phyloP scores from a whole-genome alignment of 2,888 invertebrate genomes.

The Macropis europaea region DNA sequence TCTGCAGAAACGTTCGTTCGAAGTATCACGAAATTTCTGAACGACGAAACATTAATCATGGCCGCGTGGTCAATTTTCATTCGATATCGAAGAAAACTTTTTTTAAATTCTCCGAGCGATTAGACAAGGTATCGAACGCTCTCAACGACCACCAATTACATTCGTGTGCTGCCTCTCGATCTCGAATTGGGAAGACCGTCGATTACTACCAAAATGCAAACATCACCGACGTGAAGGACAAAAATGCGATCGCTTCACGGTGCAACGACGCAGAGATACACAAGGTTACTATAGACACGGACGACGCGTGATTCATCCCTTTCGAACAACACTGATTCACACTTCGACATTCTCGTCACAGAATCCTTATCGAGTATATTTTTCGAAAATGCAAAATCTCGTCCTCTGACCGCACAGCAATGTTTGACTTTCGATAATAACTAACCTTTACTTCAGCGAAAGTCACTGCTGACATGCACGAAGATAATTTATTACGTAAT shows the following conservation, averaged over 20 bases:
- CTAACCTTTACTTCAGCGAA: neutral
- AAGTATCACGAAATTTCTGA: neutral
- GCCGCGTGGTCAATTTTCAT: neutral
- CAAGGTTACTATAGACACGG: neutral
- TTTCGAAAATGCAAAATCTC: no score
- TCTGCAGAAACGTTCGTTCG: no score
- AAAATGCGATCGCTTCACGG: neutral
- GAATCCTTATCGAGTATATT: neutral
- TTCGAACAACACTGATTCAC: neutral
- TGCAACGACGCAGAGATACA: neutral
- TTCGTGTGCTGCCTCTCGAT: neutral
- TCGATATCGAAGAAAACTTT: neutral
- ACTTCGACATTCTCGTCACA: neutral
- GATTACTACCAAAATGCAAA: conserved; percentile 2
- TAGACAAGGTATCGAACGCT: conserved; percentile 54
- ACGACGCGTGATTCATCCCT: neutral
- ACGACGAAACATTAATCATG: no score
- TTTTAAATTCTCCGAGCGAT: conserved; percentile 36
- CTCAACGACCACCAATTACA: conserved; percentile 8
- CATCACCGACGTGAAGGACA: neutral
- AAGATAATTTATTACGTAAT: conserved; percentile 20
- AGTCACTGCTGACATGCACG: neutral
- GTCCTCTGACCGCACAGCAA: no score
- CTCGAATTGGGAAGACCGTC: neutral
- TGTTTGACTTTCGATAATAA: neutral